A percentile compares a stretch with the other conserved stretches of the same genome.
Evolutionary conservation across 2,888 invertebrate species (phyloP).

Genomic region (Anaspis maculata): DNA sequence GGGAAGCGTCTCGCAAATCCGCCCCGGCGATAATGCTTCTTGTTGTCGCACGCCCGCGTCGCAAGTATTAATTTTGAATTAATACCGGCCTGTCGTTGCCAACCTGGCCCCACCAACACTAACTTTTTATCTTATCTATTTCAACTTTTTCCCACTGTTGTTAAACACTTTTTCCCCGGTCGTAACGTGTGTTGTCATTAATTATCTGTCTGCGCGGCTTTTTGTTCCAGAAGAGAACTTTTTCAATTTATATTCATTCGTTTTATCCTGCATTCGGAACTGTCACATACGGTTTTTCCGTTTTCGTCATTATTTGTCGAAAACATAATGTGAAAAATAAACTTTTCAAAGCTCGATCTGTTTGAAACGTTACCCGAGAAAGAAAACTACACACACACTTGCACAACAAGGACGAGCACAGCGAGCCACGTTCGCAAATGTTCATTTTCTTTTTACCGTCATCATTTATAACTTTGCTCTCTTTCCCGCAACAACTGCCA

Average conservation of each 20-base stretch:
- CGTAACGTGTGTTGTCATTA: conserved; percentile 30
- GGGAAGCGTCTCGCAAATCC: no score
- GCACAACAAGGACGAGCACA: no score
- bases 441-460: no score
- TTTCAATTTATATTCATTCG: conserved; percentile 31
- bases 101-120: no score
- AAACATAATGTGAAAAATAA: conserved; percentile 10
- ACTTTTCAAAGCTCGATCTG: conserved; percentile 7
- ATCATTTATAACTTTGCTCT: no score
- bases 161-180: conserved; percentile 29
- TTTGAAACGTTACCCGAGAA: conserved; percentile 4
- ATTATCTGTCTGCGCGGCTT: conserved; percentile 32
- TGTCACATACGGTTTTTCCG: conserved; percentile 25
- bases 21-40: no score
- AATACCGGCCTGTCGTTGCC: conserved; percentile 13
- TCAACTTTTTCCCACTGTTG: conserved; percentile 25
- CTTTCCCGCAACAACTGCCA: no score
- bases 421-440: no score
- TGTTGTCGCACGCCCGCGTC: no score
- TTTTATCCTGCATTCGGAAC: conserved; percentile 31
- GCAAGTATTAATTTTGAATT: conserved; percentile 14
- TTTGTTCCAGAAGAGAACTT: conserved; percentile 30
- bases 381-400: no score
- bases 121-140: conserved; percentile 18
- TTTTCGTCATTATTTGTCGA: conserved; percentile 11